Evolutionary conservation across 2,888 invertebrate genomes (phyloP), one percentile per base, ranked within the genome.

Genomic region (Mimachlamys varia): DNA sequence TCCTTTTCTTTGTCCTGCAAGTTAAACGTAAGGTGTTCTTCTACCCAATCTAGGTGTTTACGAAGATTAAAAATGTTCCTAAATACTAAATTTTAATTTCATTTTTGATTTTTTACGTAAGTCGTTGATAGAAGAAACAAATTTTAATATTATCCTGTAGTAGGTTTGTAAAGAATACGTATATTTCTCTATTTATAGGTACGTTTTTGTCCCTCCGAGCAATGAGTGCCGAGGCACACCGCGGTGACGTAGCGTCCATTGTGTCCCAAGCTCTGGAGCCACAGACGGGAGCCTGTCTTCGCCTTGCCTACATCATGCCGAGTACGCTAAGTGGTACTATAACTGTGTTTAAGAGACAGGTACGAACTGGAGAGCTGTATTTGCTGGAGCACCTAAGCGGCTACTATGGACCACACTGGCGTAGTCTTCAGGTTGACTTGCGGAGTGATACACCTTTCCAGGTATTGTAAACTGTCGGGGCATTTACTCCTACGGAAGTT

Each of bases 251-350:
- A 12, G 76, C 76, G 76, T 76, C 76, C 7, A 76, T 76, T 10
- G 27, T 27, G 10, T 76, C 76, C 27, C 76, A 27, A 27, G 33
- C 76, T 17, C 12, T 76, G 13, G 76, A 76, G 15, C 27, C 76
- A 76, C 27, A 76, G 27, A 76, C 76, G 13, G 33, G 27, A 0
- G 76, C 76, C 33, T 76, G 76, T 27, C 33, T 76, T 15, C 76
- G 76, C 76, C 27, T 76, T 12, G 76, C 76, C 76, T 76, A 76
- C 76, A 76, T 76, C 76, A 76, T 76, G 76, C 76, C 76, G 7
- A 76, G 76, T 76, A 76, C 76, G 27, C 33, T 76, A 13, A 76
- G 76, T 76, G 76, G 76, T 33, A 76, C 76, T 10, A 76, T 76
- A 27, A 76, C 76, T 33, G 33, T 76, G 27, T 76, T 27, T 33